Conservation (phyloP, 1,140 invertebrate genomes). For the Zelostemma sp. region DNA sequence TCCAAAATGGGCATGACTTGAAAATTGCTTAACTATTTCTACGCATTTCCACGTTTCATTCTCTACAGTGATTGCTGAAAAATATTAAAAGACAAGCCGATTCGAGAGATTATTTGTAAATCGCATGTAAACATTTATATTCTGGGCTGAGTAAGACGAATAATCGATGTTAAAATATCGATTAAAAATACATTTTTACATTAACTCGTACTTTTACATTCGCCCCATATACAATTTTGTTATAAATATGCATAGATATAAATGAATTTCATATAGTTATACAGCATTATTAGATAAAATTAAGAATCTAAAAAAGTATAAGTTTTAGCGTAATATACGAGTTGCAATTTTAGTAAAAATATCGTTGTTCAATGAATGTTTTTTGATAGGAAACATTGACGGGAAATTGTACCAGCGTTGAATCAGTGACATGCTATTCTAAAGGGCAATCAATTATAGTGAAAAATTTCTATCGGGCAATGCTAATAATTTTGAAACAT, state of each 20-base stretch:
- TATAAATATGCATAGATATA: neutral
- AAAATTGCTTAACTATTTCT: too few relatives aligned
- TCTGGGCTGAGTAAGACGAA: neutral
- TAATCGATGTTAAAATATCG: neutral
- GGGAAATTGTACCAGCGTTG: too few relatives aligned
- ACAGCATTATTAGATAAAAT: neutral
- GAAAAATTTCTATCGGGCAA: neutral
- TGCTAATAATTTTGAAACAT: neutral
- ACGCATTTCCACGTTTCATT: too few relatives aligned
- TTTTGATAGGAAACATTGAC: too few relatives aligned
- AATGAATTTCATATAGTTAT: neutral
- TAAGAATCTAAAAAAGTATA: slow-evolving; percentile 2
- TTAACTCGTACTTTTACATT: neutral
- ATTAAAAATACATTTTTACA: neutral
- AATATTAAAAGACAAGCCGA: too few relatives aligned
- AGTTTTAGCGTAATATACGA: neutral
- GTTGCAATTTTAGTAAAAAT: neutral
- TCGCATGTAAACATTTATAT: neutral
- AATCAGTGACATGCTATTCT: too few relatives aligned
- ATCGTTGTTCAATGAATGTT: too few relatives aligned
- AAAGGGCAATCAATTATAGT: neutral
- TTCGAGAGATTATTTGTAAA: too few relatives aligned
- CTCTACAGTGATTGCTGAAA: too few relatives aligned
- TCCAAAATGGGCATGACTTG: neutral
- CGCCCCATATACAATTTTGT: slow-evolving; percentile 1